These are phyloP conservation scores for Distichodus sexfasciatus DNA, from an alignment of 2,797 vertebrate species.

Conservation along the genomic window DNA sequence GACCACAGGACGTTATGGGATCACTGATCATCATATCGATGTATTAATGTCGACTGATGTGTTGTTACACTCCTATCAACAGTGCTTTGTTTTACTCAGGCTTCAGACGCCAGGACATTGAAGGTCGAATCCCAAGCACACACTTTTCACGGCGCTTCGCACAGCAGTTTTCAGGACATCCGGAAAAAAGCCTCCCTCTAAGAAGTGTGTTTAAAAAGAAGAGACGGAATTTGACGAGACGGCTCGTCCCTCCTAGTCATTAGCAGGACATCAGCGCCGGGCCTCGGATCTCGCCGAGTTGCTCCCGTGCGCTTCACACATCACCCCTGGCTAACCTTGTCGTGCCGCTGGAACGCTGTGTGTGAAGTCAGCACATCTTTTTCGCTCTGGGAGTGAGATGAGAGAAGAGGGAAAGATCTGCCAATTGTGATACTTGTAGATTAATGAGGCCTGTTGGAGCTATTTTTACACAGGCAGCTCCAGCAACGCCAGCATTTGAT, in stretches of 20 bases:
- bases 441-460: conserved; percentile 37
- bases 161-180: not conserved
- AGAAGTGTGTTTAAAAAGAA: not conserved
- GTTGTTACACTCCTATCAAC: too few species aligned
- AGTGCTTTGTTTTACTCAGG: not conserved
- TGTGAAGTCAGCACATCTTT: conserved; percentile 39
- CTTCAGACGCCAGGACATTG: not conserved
- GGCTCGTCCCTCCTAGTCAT: not conserved
- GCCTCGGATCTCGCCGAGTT: not conserved
- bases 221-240: conserved; percentile 8
- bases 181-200: not conserved
- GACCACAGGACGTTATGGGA: too few species aligned
- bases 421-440: conserved; percentile 34
- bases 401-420: not conserved
- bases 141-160: not conserved
- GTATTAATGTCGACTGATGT: too few species aligned
- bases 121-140: not conserved
- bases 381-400: conserved; percentile 3
- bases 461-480: conserved; percentile 31
- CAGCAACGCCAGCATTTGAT: conserved; percentile 33
- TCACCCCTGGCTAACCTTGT: conserved; percentile 37
- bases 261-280: not conserved
- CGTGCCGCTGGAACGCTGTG: not conserved
- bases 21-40: too few species aligned
- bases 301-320: not conserved